A percentile compares a stretch with the other conserved stretches of the same genome.
phyloP scores from a whole-genome alignment of 2,797 vertebrate species.

The Leucoraja ocellata region DNA sequence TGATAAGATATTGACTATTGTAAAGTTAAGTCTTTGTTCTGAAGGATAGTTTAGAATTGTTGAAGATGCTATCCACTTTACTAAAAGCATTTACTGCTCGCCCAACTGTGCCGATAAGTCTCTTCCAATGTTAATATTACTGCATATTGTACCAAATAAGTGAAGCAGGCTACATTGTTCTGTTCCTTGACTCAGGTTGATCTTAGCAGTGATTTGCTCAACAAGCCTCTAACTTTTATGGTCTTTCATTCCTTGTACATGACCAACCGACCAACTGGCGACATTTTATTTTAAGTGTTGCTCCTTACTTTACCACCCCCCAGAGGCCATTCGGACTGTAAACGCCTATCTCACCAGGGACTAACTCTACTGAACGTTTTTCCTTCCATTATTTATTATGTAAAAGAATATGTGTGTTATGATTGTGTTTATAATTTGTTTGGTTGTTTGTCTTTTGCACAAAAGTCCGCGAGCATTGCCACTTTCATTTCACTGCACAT shows the following conservation, averaged over 20 bases:
- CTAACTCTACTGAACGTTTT: no score
- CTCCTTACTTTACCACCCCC: background rate
- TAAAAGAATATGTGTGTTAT: no score
- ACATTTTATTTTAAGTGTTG: background rate
- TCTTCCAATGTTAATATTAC: constrained; percentile 20
- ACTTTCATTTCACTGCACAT: no score
- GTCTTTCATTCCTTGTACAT: background rate
- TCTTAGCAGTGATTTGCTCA: background rate
- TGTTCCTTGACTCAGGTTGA: background rate
- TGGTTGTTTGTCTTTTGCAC: no score
- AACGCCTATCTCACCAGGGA: no score
- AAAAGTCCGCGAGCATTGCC: no score
- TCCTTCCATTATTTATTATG: no score
- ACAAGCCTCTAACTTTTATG: background rate
- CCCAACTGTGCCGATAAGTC: constrained; percentile 7
- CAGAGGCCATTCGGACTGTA: no score
- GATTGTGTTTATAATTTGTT: no score
- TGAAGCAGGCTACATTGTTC: background rate
- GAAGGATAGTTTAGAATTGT: constrained; percentile 16
- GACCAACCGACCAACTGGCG: background rate
- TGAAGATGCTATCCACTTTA: constrained; percentile 28
- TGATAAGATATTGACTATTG: constrained; percentile 16
- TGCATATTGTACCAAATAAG: background rate
- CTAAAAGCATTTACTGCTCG: constrained; percentile 9
- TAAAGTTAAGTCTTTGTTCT: constrained; percentile 23